Percentiles rank a stretch among this genome's conserved stretches.
These are phyloP conservation scores for Pantherophis vulpinus DNA, from an alignment of 2,797 vertebrate genomes.

Conservation along the genomic window DNA sequence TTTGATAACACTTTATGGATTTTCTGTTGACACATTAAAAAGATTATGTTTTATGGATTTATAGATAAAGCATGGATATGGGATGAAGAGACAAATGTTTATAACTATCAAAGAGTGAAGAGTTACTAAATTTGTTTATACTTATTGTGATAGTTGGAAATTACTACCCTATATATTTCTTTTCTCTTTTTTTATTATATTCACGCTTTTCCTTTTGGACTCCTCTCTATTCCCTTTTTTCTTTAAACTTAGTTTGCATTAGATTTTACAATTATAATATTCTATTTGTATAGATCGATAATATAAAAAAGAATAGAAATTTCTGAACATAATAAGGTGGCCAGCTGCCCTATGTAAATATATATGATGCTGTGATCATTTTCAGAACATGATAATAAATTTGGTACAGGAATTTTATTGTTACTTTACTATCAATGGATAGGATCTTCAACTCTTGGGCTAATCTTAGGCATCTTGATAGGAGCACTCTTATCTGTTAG, in stretches of 20 bases:
- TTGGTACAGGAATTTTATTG: background rate
- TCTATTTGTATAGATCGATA: background rate
- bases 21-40: background rate
- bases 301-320: background rate
- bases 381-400: background rate
- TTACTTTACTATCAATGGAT: background rate
- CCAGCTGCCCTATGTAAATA: background rate
- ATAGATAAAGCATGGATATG: background rate
- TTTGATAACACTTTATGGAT: background rate
- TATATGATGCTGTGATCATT: background rate
- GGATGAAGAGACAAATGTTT: background rate
- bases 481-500: background rate
- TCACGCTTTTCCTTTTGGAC: background rate
- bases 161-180: background rate
- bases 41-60: background rate
- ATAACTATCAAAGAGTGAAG: background rate
- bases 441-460: background rate
- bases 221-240: background rate
- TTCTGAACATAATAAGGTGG: background rate
- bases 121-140: background rate
- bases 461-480: background rate
- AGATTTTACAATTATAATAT: background rate
- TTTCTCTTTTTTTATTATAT: background rate
- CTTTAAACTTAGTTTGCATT: background rate
- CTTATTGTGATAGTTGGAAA: background rate